Conservation (phyloP, 2,888 invertebrate species). For the Drosophila birchii region DNA sequence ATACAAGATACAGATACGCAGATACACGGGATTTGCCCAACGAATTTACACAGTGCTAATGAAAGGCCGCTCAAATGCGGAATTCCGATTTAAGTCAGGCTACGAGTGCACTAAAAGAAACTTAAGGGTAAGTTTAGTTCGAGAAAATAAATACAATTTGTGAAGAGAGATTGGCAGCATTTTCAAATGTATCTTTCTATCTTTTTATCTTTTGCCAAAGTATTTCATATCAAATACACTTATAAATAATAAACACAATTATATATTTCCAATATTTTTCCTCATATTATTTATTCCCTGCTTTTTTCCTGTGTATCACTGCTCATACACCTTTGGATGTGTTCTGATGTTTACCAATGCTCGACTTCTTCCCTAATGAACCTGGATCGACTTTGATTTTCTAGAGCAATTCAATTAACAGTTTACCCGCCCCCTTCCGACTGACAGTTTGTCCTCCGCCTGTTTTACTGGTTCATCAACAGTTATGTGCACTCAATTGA, state of each 20-base stretch:
- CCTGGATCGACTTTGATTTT: conserved; percentile 30
- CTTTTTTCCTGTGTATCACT: not conserved
- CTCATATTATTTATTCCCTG: not conserved
- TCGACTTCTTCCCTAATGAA: conserved; percentile 42
- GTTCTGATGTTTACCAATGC: conserved; percentile 9
- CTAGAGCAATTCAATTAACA: conserved; percentile 72
- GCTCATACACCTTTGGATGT: not conserved
- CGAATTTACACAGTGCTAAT: conserved; percentile 64
- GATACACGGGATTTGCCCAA: conserved; percentile 37
- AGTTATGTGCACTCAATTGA: conserved; percentile 71
- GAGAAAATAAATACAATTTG: too few relatives aligned
- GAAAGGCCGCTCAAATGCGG: conserved; percentile 45
- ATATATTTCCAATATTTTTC: not conserved
- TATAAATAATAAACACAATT: not conserved
- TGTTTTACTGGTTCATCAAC: conserved; percentile 49
- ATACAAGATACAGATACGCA: conserved; percentile 34
- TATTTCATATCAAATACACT: not conserved
- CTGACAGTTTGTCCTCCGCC: conserved; percentile 11
- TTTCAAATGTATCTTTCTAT: too few relatives aligned
- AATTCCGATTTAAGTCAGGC: conserved; percentile 13
- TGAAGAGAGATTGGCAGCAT: too few relatives aligned
- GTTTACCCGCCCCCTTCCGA: conserved; percentile 41
- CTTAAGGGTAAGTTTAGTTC: too few relatives aligned
- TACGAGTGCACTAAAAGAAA: conserved; percentile 6
- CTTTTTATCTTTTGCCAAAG: too few relatives aligned